phyloP scores from a whole-genome alignment of 2,888 invertebrate genomes.

The Athalia rosae region DNA sequence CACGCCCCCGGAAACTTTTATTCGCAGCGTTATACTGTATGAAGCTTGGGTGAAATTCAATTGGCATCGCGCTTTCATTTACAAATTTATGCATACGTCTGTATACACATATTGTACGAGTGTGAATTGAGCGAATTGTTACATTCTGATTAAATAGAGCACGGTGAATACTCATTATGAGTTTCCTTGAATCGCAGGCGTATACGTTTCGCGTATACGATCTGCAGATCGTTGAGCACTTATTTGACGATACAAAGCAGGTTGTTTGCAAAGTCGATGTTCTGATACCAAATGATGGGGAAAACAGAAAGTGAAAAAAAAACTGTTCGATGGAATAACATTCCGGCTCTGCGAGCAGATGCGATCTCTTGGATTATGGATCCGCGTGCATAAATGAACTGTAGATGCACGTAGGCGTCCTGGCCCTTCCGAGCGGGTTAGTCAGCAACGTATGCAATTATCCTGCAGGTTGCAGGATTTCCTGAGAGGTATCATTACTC shows the following conservation, averaged over 20 bases:
- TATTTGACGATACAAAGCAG: no score
- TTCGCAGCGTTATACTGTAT: background rate
- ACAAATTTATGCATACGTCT: background rate
- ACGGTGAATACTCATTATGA: no score
- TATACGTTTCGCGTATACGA: no score
- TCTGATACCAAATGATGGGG: background rate
- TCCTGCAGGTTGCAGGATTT: background rate
- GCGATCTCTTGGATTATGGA: background rate
- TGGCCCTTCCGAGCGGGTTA: background rate
- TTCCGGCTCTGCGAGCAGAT: background rate
- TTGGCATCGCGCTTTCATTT: slow-evolving; percentile 6
- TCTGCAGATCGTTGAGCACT: no score
- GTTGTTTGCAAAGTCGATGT: background rate
- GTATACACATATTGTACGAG: background rate
- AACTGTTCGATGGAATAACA: no score
- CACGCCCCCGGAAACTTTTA: slow-evolving; percentile 12
- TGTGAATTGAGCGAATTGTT: background rate
- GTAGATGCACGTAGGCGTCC: background rate
- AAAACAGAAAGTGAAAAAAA: background rate
- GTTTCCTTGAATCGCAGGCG: no score
- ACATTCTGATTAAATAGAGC: no score
- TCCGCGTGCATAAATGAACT: background rate
- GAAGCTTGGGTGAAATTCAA: slow-evolving; percentile 2
- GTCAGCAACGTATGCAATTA: background rate
- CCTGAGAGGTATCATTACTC: background rate